A percentile compares a stretch with the other conserved stretches of the same genome.
phyloP scores from a whole-genome alignment of 2,113 vertebrate species.

The Phaetusa simplex region DNA sequence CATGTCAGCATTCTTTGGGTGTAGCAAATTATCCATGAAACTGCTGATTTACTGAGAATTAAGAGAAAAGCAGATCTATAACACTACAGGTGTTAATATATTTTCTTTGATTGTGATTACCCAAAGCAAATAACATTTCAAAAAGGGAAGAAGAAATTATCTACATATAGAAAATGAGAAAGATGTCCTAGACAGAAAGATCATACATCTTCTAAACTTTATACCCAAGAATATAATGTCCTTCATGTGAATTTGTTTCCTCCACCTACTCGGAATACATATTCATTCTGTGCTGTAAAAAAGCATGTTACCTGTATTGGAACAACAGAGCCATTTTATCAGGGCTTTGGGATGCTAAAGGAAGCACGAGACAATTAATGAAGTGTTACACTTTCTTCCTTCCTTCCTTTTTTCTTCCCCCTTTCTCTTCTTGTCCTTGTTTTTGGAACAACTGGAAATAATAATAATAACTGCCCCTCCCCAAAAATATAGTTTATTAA shows the following conservation, averaged over 20 bases:
- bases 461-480: fast-evolving
- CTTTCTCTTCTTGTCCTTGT: not conserved
- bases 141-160: not conserved
- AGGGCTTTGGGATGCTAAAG: not conserved
- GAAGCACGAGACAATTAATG: not conserved
- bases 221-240: not conserved
- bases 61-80: not conserved
- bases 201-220: not conserved
- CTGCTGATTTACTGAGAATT: not conserved
- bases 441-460: not conserved
- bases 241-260: not conserved
- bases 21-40: not conserved
- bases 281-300: not conserved
- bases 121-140: not conserved
- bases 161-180: not conserved
- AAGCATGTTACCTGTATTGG: not conserved
- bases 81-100: not conserved
- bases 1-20: not conserved
- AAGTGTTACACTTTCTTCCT: not conserved
- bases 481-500: not conserved
- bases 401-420: not conserved
- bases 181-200: not conserved
- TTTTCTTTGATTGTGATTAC: slow-evolving; percentile 27
- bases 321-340: not conserved
- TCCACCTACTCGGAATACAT: not conserved